Base-by-base conservation (phyloP, 2,888 invertebrate genomes). In the Trimorus sp. region DNA sequence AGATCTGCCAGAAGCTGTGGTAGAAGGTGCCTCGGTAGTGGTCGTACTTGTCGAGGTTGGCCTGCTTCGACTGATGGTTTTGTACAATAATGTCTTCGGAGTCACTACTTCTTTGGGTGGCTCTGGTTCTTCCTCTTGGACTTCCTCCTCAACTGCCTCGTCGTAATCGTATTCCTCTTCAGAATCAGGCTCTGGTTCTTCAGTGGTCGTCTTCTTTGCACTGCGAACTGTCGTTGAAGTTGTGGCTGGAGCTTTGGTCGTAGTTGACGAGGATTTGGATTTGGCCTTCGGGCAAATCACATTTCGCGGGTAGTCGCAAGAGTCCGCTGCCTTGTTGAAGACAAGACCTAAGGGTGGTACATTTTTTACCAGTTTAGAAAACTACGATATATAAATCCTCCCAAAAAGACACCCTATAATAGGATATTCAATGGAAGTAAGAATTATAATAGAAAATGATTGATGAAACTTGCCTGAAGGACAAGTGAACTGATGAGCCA, bases 401-500 rank as follows among this genome's bases (percentile, higher is more conserved):
- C n/a, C n/a, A n/a, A n/a, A n/a, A n/a, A n/a, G n/a, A n/a, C n/a
- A n/a, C n/a, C n/a, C n/a, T n/a, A n/a, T n/a, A n/a, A n/a, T n/a
- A n/a, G n/a, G n/a, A n/a, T n/a, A n/a, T n/a, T n/a, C n/a, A n/a
- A n/a, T n/a, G n/a, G n/a, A n/a, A n/a, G n/a, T n/a, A 26, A 26
- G 26, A 26, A 26, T 26, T 26, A 4, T 26, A 4, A 3, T 26
- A 26, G 26, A 26, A 26, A 26, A 4, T 26, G 26, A 26, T 26
- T 26, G 26, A 4, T 26, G n/a, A 26, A 26, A 38, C 15, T 60
- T 92, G 95, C 96, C 96, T 74, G 98, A 97, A 5, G 98, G 98
- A 89, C 98, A 98, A 0, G 97, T 98, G 90, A 98, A 98, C 89
- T 96, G 96, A 92, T 98, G 97, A 0, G 97, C 97, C 5, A 98